Conservation (phyloP, 2,888 invertebrate genomes). For the Thalpophila matura region DNA sequence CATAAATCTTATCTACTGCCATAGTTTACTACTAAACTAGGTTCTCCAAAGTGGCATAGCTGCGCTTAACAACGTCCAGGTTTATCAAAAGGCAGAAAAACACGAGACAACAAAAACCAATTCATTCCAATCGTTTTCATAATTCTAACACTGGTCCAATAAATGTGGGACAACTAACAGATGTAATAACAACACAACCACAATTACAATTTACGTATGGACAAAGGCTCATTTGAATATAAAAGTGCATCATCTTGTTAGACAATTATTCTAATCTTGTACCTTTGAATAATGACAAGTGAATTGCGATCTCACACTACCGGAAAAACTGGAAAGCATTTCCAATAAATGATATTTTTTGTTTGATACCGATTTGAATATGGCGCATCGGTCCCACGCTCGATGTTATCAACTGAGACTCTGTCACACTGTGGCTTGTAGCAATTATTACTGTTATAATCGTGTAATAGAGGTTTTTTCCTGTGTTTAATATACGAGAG, state of each 20-base stretch:
- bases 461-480: conserved; percentile 36
- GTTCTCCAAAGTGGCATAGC: no score
- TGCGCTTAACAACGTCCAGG: no score
- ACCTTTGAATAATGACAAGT: conserved; percentile 71
- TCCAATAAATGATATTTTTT: conserved; percentile 77
- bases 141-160: conserved; percentile 65
- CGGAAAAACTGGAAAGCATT: conserved; percentile 89
- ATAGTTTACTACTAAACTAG: no score
- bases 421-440: conserved; percentile 41
- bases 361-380: conserved; percentile 63
- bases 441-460: conserved; percentile 44
- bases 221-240: conserved; percentile 88
- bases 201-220: conserved; percentile 68
- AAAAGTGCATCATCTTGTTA: conserved; percentile 69
- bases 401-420: conserved; percentile 47
- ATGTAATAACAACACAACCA: conserved; percentile 65
- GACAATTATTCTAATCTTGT: conserved; percentile 82
- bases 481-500: conserved; percentile 34
- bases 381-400: conserved; percentile 78
- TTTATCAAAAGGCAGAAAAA: conserved; percentile 16
- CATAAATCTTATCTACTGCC: no score
- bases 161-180: conserved; percentile 55
- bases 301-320: conserved; percentile 78
- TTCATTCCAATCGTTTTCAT: conserved; percentile 54
- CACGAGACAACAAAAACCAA: conserved; percentile 17